Conservation (phyloP, 1,140 invertebrate genomes). For the Saccostrea glomerata region DNA sequence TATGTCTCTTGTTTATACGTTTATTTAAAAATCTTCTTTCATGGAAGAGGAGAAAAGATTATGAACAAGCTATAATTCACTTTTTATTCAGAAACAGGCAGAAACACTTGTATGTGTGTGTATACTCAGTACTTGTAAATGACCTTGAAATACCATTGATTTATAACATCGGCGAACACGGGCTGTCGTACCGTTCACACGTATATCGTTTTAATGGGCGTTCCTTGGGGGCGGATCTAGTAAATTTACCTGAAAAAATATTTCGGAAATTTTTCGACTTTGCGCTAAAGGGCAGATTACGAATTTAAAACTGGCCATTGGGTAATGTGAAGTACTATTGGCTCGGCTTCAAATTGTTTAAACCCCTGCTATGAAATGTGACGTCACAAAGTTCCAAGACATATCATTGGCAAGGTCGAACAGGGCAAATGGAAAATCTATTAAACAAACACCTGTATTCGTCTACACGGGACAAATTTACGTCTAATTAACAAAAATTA, state of each 20-base stretch:
- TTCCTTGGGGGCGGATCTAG: background rate
- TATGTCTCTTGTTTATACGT: no score
- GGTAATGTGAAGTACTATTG: background rate
- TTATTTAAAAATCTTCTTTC: no score
- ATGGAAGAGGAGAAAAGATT: no score
- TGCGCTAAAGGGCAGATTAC: no score
- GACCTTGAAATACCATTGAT: slow-evolving; percentile 23
- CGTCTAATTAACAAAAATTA: no score
- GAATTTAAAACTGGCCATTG: background rate
- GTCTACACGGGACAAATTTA: background rate
- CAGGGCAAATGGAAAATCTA: background rate
- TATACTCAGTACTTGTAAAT: background rate
- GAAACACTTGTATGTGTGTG: no score
- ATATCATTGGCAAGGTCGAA: slow-evolving; percentile 1
- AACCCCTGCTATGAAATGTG: background rate
- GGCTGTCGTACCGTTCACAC: background rate
- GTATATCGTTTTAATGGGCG: background rate
- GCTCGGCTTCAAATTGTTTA: background rate
- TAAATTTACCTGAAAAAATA: background rate
- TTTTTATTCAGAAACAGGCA: no score
- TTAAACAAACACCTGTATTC: background rate
- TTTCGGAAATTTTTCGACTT: background rate
- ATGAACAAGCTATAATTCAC: no score
- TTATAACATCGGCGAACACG: background rate
- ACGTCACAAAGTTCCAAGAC: slow-evolving; percentile 3